Base-by-base conservation (phyloP, 2,888 invertebrate species). In the Cecidostiba fungosa region DNA sequence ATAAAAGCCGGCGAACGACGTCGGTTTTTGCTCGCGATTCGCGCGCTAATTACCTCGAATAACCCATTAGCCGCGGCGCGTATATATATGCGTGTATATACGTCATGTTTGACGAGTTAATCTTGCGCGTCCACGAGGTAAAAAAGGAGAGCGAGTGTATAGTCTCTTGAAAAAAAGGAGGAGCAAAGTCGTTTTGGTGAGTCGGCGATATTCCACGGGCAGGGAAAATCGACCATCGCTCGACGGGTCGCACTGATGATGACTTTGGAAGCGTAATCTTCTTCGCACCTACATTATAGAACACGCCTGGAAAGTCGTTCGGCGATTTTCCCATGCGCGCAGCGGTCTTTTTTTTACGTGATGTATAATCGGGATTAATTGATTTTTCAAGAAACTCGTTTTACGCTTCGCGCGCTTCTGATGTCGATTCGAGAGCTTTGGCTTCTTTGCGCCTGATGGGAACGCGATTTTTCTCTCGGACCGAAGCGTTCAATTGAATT, bases 31-130 rank as follows among this genome's bases (percentile, higher is more conserved):
- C 43, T 12, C 26, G 14, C 54, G 72, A 54, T 89, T 85, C 87
- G 87, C 77, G 39, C 88, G 88, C 91, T 92, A 92, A 92, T 92
- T 91, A 91, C 90, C 91, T 90, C 90, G 90, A 90, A 91, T 91
- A 92, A 92, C 91, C 92, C 92, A 92, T 92, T 91, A 91, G 90
- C 89, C 89, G 39, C 79, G 36, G 54, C 69, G 43, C 39, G 89
- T 91, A 89, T 90, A 90, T 89, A 87, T 83, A 10, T 10, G 85
- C 88, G 89, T 88, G 88, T 87, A 88, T 87, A 84, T 87, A 85
- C 89, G 90, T 92, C 91, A 90, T 90, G 89, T 90, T 89, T 91
- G 92, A 92, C 91, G 89, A 91, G 91, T 92, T 90, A 92, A 92
- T 92, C 91, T 91, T 88, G 66, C 54, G 59, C 10, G 66, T 83